These are phyloP conservation scores for Motacilla alba DNA, from an alignment of 2,113 vertebrate species.

Conservation along the genomic window DNA sequence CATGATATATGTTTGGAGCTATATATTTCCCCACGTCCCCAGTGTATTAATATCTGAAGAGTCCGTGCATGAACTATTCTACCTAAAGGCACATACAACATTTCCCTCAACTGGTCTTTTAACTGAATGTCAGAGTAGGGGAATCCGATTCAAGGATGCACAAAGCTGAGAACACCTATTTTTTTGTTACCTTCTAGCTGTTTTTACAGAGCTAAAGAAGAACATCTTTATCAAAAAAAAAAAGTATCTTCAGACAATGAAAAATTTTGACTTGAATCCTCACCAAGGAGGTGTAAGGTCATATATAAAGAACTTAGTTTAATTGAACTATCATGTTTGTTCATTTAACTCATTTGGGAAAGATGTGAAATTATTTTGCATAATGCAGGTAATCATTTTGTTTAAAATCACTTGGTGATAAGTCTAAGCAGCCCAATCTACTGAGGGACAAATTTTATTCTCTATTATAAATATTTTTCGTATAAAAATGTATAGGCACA, in stretches of 20 bases:
- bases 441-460: not conserved
- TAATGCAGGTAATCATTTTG: not conserved
- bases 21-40: not conserved
- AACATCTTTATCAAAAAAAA: not conserved
- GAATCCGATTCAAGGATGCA: not conserved
- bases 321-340: not conserved
- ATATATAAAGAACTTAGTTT: not conserved
- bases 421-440: not conserved
- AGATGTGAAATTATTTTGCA: not conserved
- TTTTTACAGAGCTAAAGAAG: not conserved
- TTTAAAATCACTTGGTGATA: not conserved
- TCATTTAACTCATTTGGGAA: not conserved
- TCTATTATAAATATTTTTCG: not conserved
- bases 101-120: not conserved
- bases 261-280: not conserved
- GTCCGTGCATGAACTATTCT: not conserved
- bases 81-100: constrained; percentile 5
- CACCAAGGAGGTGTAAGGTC: not conserved
- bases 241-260: not conserved
- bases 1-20: not conserved
- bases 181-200: not conserved
- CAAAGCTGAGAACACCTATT: not conserved
- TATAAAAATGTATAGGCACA: not conserved
- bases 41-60: not conserved
- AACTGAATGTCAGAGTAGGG: not conserved